phyloP scores from a whole-genome alignment of 2,113 vertebrate species.

The Crotalus tigris region DNA sequence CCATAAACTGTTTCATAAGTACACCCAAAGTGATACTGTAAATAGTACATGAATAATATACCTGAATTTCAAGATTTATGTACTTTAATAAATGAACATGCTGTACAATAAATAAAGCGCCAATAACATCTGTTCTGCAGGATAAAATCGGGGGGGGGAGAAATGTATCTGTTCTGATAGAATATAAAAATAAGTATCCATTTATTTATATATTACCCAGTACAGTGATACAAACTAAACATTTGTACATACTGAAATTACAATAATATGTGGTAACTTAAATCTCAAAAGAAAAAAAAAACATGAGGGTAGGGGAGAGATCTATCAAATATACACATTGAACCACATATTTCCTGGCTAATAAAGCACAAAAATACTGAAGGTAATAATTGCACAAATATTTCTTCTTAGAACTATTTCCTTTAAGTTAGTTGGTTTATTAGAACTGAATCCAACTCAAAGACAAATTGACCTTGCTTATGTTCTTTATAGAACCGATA shows the following conservation, averaged over 20 bases:
- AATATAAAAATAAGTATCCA: constrained; percentile 6
- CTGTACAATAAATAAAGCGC: constrained; percentile 22
- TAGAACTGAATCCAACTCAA: not conserved
- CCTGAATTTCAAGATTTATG: constrained; percentile 23
- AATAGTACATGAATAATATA: constrained; percentile 12
- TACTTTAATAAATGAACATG: constrained; percentile 17
- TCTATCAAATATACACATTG: not conserved
- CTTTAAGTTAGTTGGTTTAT: not conserved
- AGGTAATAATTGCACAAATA: not conserved
- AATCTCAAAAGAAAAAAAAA: not conserved
- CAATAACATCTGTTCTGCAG: not conserved
- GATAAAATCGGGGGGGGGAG: not conserved
- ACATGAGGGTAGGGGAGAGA: not conserved
- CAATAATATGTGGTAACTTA: constrained; percentile 7
- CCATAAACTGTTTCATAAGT: constrained; percentile 20
- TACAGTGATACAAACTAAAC: constrained; percentile 14
- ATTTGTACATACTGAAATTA: constrained; percentile 11
- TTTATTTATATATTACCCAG: constrained; percentile 21
- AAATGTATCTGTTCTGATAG: constrained; percentile 12
- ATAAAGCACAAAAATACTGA: not conserved
- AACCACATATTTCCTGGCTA: not conserved
- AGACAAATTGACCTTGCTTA: not conserved
- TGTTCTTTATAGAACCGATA: not conserved
- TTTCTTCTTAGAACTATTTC: not conserved
- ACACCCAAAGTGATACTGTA: not conserved